Base-by-base conservation (phyloP, 2,797 vertebrate species). In the Chrosomus eos region DNA sequence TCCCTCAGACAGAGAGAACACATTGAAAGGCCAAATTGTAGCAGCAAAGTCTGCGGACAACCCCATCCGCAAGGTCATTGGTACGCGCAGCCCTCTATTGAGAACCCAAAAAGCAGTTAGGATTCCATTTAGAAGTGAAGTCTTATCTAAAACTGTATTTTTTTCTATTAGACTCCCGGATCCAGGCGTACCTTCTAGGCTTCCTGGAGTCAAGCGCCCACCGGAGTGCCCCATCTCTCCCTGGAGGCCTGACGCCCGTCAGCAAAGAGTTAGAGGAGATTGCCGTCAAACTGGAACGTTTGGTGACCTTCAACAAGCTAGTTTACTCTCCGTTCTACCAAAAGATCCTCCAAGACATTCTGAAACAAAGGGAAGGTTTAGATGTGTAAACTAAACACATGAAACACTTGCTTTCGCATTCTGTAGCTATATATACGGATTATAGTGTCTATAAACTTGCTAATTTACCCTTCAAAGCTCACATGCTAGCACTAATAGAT, bases 261-360 rank as follows among this genome's bases (percentile, higher is more conserved):
- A 95, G 96, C 62, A 96, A 89, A 87, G 98, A 99, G 94, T 93
- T 99, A 87, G 97, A 96, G 88, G 97, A 97, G 87, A 88, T 97
- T 0, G 95, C 96, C 0, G 88, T 97, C 87, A 96, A 94, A 82
- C 97, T 97, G 3, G 89, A 93, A 85, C 97, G 95, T 55, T 96
- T 99, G 10, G 96, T 99, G 91, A 97, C 96, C 94, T 99, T 97
- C 92, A 99, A 99, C 95, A 99, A 97, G 94, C 95, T 98, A 90
- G 98, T 99, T 88, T 99, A 97, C 92, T 97, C 96, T 36, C 97
- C 97, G 5, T 98, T 97, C 92, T 99, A 99, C 33, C 96, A 97
- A 71, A 95, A 91, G n/a, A 90, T 98, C 88, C 95, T 99, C 55
- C 93, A 94, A 86, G 95, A 95, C 83, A 90, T 96, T 67, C 89